Evolutionary conservation across 1,140 invertebrate genomes (phyloP).

Genomic region (Andricus grossulariae): DNA sequence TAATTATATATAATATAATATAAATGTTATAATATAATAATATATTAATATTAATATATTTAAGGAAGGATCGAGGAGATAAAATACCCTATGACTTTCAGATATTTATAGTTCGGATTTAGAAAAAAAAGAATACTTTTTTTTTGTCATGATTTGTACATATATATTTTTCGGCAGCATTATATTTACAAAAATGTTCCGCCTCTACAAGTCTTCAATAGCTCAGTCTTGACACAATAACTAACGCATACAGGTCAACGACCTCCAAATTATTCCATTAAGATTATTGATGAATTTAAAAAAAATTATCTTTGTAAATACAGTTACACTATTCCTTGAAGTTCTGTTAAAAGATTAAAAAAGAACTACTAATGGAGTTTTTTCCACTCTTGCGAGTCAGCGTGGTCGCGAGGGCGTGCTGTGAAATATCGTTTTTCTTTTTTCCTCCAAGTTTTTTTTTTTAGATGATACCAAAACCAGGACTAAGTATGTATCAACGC

Average conservation of each 20-base stretch:
- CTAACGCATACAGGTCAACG: slow-evolving; percentile 58
- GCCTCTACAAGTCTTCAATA: slow-evolving; percentile 70
- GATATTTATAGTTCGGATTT: no score
- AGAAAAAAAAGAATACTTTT: slow-evolving; percentile 20
- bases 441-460: neutral
- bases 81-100: no score
- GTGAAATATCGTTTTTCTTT: neutral
- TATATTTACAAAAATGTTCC: slow-evolving; percentile 74
- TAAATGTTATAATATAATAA: no score
- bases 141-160: slow-evolving; percentile 62
- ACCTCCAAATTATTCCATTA: slow-evolving; percentile 23
- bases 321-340: slow-evolving; percentile 10
- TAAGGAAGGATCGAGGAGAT: no score
- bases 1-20: no score
- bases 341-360: slow-evolving; percentile 25
- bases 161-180: slow-evolving; percentile 68
- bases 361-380: slow-evolving; percentile 17
- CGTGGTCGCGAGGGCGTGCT: slow-evolving; percentile 1
- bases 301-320: slow-evolving; percentile 22
- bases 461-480: neutral
- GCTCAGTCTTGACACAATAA: slow-evolving; percentile 73
- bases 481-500: slow-evolving; percentile 1
- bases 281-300: slow-evolving; percentile 4
- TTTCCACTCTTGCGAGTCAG: slow-evolving; percentile 10
- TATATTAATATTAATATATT: no score